Evolutionary conservation across 2,113 vertebrate genomes (phyloP).

Genomic region (Myrmecophaga tridactyla): DNA sequence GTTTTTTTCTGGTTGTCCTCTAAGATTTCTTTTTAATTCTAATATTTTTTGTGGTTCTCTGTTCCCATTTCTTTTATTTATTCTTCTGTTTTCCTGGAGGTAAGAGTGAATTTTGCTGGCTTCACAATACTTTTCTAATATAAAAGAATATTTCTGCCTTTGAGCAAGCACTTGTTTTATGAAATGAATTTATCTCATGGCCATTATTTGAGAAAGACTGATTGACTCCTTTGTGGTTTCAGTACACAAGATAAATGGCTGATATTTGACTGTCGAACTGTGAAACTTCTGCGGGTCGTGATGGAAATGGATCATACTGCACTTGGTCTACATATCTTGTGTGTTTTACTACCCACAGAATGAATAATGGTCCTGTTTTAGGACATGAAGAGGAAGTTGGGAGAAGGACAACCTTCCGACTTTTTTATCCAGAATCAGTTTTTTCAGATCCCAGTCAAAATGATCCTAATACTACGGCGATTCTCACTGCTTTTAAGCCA

Average conservation of each 20-base stretch:
- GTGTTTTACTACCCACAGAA: slow-evolving; percentile 79
- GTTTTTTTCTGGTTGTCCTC: neutral
- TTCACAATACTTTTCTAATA: neutral
- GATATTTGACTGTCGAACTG: neutral
- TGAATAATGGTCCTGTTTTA: slow-evolving; percentile 87
- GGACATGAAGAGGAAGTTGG: slow-evolving; percentile 88
- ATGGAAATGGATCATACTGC: neutral
- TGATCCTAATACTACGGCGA: slow-evolving; percentile 82
- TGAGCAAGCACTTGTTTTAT: neutral
- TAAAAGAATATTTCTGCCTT: neutral
- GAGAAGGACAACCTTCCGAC: slow-evolving; percentile 86
- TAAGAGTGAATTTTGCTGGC: neutral
- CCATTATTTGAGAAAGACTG: neutral
- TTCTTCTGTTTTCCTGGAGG: neutral
- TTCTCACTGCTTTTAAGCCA: slow-evolving; percentile 85
- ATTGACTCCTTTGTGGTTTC: neutral
- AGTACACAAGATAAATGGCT: neutral
- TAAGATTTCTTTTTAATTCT: neutral
- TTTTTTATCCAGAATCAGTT: slow-evolving; percentile 88
- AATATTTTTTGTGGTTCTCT: neutral
- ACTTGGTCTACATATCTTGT: neutral
- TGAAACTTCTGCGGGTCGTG: neutral
- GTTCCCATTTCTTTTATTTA: neutral
- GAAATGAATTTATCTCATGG: neutral
- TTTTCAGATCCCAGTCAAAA: slow-evolving; percentile 84